Evolutionary conservation across 2,113 vertebrate species (phyloP), one percentile per base, ranked within the genome.

Genomic region (Microtus richardsoni): DNA sequence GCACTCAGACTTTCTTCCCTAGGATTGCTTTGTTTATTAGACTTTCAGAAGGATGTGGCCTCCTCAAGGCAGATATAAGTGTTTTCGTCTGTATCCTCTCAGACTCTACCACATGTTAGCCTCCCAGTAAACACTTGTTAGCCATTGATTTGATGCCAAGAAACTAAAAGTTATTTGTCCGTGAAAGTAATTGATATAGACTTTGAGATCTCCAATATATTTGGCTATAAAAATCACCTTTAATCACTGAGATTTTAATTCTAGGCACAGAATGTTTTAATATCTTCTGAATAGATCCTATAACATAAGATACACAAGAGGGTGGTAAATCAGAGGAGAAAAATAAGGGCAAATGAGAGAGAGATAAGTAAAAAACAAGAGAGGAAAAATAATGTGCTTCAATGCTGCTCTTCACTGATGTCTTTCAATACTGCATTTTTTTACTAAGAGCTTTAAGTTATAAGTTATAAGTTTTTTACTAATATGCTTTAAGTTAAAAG

Each of bases 241-340:
- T 64, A 79, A 49, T 58, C 17, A 58, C 62, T 70, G 33, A 60
- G 80, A 89, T 89, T 47, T 90, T 91, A 94, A 89, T 75, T 95
- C 33, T 92, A 21, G 26, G 36, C 28, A 58, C 4, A 30, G 58
- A 68, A 13, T 64, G 11, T 52, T 93, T 62, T 60, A 66, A 79
- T 95, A 36, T 77, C 17, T 52, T 85, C 52, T 58, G 73, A 93
- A 52, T 26, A 70, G 49, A 83, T 62, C 68, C 94, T 62, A 62
- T 17, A 75, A 58, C n/a, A 82, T 17, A 86, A 77, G 28, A 82
- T 41, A 41, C 28, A 91, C 17, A 73, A 90, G 49, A 47, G 36
- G n/a, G 41, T 70, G 22, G 44, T 21, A 91, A 62, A 82, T 16
- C 47, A 64, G 44, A 92, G 11, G 21, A 62, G 28, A 75, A 89